Evolutionary conservation across 2,888 invertebrate genomes (phyloP).

Genomic region (Eupithecia inturbata): DNA sequence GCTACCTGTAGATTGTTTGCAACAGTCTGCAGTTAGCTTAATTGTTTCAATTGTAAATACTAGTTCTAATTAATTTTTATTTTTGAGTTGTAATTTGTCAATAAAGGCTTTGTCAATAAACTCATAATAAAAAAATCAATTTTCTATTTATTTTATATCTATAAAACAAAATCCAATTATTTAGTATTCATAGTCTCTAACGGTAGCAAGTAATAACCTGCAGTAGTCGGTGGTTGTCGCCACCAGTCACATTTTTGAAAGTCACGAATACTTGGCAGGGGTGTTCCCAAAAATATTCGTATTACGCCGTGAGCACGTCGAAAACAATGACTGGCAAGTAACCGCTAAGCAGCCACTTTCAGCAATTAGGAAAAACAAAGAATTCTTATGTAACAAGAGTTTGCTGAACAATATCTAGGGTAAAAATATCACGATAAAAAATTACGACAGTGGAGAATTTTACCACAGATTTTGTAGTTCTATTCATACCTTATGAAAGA

Average conservation of each 20-base stretch:
- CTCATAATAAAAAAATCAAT: too few species aligned
- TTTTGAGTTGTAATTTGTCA: too few species aligned
- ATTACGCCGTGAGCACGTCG: constrained; percentile 71
- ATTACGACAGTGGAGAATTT: neutral
- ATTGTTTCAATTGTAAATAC: too few species aligned
- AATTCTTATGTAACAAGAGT: constrained; percentile 73
- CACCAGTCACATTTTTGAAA: constrained; percentile 64
- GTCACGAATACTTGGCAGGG: constrained; percentile 72
- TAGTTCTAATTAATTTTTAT: too few species aligned
- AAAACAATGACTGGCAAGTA: constrained; percentile 81
- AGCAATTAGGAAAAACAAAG: constrained; percentile 83
- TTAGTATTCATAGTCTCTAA: constrained; percentile 35
- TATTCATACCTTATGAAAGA: neutral
- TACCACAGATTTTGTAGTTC: neutral
- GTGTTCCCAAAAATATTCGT: constrained; percentile 74
- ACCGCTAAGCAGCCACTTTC: constrained; percentile 79
- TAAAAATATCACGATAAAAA: neutral
- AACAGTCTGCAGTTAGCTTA: too few species aligned
- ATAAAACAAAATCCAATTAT: constrained; percentile 23
- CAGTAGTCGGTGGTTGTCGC: constrained; percentile 55
- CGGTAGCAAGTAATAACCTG: constrained; percentile 47
- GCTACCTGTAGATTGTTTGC: too few species aligned
- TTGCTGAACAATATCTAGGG: constrained; percentile 44
- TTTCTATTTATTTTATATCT: neutral
- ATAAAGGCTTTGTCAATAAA: too few species aligned